Evolutionary conservation across 1,140 invertebrate genomes (phyloP), one percentile per base, ranked within the genome.

Genomic region (Drosophila simulans): DNA sequence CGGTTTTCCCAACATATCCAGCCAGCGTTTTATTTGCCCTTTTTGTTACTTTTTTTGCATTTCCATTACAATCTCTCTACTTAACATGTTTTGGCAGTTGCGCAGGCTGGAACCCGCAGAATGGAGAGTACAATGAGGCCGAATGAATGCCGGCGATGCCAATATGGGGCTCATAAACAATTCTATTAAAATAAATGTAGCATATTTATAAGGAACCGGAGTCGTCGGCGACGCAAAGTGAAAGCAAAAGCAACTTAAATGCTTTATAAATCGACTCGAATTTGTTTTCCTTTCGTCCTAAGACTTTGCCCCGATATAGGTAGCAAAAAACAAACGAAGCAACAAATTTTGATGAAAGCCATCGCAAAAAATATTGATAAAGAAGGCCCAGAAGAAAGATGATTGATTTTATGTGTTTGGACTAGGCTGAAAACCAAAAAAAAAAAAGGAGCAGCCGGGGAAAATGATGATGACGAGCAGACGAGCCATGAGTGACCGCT

Each of bases 121-220:
- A 69, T 48, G 43, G 25, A 72, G 49, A 72, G 49, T 45, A 39
- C 80, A 70, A 80, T 74, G 69, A 77, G 56, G 37, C 43, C 59
- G 35, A 27, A 43, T 56, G 35, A 22, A 43, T 56, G 46, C 34
- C 42, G 20, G 43, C 64, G 27, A 58, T 64, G 66, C 78, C 58
- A 72, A 85, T 77, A 85, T 75, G 65, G 39, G 57, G 56, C 35
- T 57, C 84, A 89, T 89, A 89, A 90, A 89, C 80, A 90, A 89
- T 88, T 88, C 84, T 89, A 88, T 88, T 88, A 89, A 84, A 89
- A 80, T 90, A 90, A 89, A 89, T 89, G 84, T 77, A 74, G 84
- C 85, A 89, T 90, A 90, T 90, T 90, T 89, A 77, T 72, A 60
- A 68, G 58, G 65, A 22, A 65, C 48, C 25, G 31, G 31, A 15